Evolutionary conservation across 2,113 vertebrate species (phyloP).

Genomic region (Piaya cayana): DNA sequence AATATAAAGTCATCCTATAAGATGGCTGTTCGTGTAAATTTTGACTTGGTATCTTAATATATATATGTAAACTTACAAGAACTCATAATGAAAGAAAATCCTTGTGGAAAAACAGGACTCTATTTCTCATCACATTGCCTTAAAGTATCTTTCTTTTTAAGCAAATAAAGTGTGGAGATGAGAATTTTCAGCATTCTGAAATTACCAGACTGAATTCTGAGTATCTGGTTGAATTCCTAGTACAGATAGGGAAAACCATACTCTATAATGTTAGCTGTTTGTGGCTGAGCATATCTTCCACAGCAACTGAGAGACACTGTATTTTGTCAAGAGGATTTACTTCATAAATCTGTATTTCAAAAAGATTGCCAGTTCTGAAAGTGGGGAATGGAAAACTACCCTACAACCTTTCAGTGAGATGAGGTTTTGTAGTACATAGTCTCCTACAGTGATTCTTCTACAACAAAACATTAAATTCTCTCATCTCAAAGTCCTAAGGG

Average conservation of each 20-base stretch:
- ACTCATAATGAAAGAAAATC: neutral
- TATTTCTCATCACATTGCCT: neutral
- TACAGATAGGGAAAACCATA: neutral
- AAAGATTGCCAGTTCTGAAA: neutral
- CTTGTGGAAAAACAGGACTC: neutral
- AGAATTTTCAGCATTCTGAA: neutral
- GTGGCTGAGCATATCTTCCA: neutral
- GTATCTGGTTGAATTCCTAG: neutral
- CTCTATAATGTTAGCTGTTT: neutral
- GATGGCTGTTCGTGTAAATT: neutral
- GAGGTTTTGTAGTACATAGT: neutral
- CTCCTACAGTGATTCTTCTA: neutral
- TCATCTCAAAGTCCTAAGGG: neutral
- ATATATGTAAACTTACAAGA: neutral
- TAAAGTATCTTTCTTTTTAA: neutral
- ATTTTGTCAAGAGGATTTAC: neutral
- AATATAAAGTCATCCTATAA: neutral
- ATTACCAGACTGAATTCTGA: neutral
- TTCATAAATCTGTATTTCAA: neutral
- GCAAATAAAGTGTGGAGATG: neutral
- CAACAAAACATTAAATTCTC: accelerated
- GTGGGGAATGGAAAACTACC: neutral
- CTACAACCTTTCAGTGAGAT: neutral
- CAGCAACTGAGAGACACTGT: neutral
- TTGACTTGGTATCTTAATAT: neutral